phyloP scores from a whole-genome alignment of 2,797 vertebrate species.

The Knipowitschia caucasica region DNA sequence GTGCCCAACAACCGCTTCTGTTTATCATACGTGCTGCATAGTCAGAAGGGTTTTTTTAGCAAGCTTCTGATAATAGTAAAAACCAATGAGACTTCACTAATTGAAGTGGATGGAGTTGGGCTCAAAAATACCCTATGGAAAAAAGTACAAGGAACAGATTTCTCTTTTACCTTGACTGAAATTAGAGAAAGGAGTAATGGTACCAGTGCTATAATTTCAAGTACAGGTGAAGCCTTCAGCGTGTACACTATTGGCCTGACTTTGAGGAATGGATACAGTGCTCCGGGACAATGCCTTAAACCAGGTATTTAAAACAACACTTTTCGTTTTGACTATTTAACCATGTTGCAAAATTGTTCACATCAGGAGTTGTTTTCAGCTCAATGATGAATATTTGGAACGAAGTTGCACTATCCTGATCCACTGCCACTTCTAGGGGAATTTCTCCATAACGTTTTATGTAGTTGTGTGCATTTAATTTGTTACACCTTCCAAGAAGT shows the following conservation, averaged over 20 bases:
- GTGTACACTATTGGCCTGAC: slow-evolving; percentile 71
- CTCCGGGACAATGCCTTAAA: slow-evolving; percentile 60
- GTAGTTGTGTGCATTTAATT: no score
- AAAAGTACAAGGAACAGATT: slow-evolving; percentile 59
- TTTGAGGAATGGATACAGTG: slow-evolving; percentile 62
- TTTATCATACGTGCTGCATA: slow-evolving; percentile 64
- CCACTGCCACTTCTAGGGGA: no score
- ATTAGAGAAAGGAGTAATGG: no score
- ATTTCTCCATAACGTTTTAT: no score
- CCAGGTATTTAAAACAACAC: slow-evolving; percentile 49
- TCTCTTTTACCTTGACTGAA: slow-evolving; percentile 34
- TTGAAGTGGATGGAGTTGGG: slow-evolving; percentile 58
- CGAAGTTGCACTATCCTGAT: no score
- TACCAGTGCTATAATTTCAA: slow-evolving; percentile 38
- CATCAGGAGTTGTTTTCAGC: no score
- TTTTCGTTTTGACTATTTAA: no score
- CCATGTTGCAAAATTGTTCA: no score
- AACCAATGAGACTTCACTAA: slow-evolving; percentile 12
- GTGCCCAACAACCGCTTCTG: slow-evolving; percentile 65
- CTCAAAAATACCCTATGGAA: slow-evolving; percentile 49
- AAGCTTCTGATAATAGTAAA: slow-evolving; percentile 65
- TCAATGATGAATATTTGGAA: no score
- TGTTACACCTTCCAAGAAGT: no score
- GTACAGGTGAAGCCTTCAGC: slow-evolving; percentile 53
- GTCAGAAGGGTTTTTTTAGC: slow-evolving; percentile 49